Evolutionary conservation across 2,888 invertebrate species (phyloP), one percentile per base, ranked within the genome.

Genomic region (Epinotia ramella): DNA sequence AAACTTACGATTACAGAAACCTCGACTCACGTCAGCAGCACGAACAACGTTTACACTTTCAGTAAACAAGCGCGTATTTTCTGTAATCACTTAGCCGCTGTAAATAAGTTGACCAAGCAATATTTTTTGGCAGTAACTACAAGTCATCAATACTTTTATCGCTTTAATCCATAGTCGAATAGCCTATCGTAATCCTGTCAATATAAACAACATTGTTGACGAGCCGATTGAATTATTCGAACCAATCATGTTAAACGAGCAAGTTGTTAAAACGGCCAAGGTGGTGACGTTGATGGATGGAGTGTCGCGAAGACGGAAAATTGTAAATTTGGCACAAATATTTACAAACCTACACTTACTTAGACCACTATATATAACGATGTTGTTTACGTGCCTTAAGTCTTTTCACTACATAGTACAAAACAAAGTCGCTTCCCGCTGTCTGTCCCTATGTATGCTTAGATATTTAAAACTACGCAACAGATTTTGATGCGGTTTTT

Each of bases 301-400:
- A 81, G 82, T 82, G 83, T 82, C 83, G 81, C 80, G 82, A 16
- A 71, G 82, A 82, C 80, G 84, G 82, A 82, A 84, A 88, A 87
- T 87, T 89, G 87, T 88, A 85, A 88, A 89, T 86, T 89, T 86
- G 77, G 80, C 79, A 80, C 84, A 89, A 89, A 89, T 88, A 87
- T 89, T 89, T 88, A 84, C 84, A 81, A 82, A 60, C 83, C 80
- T 79, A 79, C 67, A 79, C 79, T 84, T 73, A 78, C 74, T 77
- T 78, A 68, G 9, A 68, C 76, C 77, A 77, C 24, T 28, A 79
- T 79, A 84, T 84, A 84, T 88, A 85, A 82, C 76, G 85, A 86
- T 84, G 81, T 86, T 88, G 86, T 78, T 78, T 72, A 72, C 67
- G 40, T 33, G 33, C 56, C 60, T 11, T 20, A 9, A 53, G 20